Evolutionary conservation across 2,888 invertebrate genomes (phyloP), one percentile per base, ranked within the genome.

Genomic region (Sminthurinus aureus): DNA sequence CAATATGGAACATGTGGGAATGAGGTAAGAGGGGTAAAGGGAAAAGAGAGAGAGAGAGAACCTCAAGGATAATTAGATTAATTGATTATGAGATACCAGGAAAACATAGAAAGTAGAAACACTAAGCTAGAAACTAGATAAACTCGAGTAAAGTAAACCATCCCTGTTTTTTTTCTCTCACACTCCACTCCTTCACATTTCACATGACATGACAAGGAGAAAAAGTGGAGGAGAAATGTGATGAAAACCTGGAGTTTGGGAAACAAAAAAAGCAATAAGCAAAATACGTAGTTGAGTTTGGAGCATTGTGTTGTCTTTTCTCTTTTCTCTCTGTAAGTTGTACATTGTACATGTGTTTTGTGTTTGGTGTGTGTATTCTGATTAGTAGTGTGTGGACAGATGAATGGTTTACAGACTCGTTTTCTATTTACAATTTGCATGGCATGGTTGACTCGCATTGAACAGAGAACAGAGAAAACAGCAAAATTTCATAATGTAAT

Each of bases 221-320:
- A 24, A 71, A 71, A 71, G 38, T 38, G 58, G 58, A 15, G 58
- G 58, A 58, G 18, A 58, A 58, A 15, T 13, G 71, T 71, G 71
- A 71, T 71, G 26, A 71, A 71, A 71, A 26, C 71, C 71, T 71
- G 71, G 71, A 71, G 11, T 26, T 24, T 12, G 71, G 71, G 15
- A 24, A 26, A 9, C 26, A 26, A 13, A 71, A 71, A 71, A 71
- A 9, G 24, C 13, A 26, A 71, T 20, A 67, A 20, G n/a, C 64
- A 67, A 66, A 66, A 67, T 67, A 67, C 67, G 11, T 20, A 11
- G 20, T 38, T 38, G 38, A 38, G 38, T n/a, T n/a, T n/a, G n/a
- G n/a, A n/a, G n/a, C n/a, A n/a, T n/a, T n/a, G n/a, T n/a, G n/a
- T n/a, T n/a, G n/a, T n/a, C n/a, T n/a, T n/a, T n/a, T n/a, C n/a